Evolutionary conservation across 1,140 invertebrate species (phyloP).

Genomic region (Mizuhopecten yessoensis): DNA sequence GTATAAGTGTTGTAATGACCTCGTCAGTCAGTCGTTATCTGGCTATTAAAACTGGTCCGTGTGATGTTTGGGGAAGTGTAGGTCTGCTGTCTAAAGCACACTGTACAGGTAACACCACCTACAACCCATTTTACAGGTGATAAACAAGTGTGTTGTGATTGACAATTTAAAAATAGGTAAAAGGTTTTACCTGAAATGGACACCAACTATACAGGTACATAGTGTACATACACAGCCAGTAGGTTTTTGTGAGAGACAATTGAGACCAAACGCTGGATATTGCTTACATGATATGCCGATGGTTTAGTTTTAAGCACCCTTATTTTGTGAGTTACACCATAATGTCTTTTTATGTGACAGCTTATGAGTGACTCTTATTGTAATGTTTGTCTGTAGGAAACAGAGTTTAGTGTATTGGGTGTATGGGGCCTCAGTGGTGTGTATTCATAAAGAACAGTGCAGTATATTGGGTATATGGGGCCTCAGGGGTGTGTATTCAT

Average conservation of each 20-base stretch:
- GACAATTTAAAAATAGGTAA: too few species aligned
- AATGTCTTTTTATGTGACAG: constrained; percentile 1
- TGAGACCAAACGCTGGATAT: background rate
- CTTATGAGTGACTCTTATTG: constrained; percentile 13
- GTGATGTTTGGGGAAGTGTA: background rate
- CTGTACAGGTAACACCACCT: background rate
- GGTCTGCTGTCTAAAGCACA: background rate
- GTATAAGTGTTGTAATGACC: background rate
- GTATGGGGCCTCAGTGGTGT: too few species aligned
- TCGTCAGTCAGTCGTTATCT: background rate
- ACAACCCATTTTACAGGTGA: background rate
- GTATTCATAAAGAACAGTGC: too few species aligned
- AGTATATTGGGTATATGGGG: too few species aligned
- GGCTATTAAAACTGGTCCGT: background rate
- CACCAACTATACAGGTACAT: too few species aligned
- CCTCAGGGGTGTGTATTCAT: too few species aligned
- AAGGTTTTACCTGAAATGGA: too few species aligned
- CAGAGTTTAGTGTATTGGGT: too few species aligned
- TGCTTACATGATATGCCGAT: background rate
- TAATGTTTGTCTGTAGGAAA: background rate
- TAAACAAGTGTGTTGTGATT: background rate
- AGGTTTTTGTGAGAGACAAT: background rate
- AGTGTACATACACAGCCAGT: background rate
- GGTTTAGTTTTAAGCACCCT: background rate
- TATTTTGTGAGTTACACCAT: background rate